phyloP scores from a whole-genome alignment of 2,888 invertebrate species.

The Drosophila meridiana region DNA sequence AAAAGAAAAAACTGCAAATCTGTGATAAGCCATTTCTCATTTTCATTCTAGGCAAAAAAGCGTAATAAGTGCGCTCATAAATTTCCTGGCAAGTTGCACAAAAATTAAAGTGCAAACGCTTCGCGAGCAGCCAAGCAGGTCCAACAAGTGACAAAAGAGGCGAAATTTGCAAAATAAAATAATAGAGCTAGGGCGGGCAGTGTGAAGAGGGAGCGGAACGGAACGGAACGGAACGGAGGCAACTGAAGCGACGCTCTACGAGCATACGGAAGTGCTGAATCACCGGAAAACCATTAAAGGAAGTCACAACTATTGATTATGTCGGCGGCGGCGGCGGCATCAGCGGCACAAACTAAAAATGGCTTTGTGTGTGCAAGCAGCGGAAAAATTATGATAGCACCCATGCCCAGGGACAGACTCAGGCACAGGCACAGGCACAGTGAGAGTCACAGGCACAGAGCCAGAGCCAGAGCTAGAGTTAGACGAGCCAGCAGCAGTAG shows the following conservation, averaged over 20 bases:
- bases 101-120: slow-evolving; percentile 59
- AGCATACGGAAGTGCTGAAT: slow-evolving; percentile 74
- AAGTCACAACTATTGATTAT: slow-evolving; percentile 82
- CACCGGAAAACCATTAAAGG: slow-evolving; percentile 82
- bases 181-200: slow-evolving; percentile 37
- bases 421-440: neutral
- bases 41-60: slow-evolving; percentile 31
- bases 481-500: slow-evolving; percentile 23
- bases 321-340: slow-evolving; percentile 66
- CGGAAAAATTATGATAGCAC: slow-evolving; percentile 72
- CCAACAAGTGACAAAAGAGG: slow-evolving; percentile 69
- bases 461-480: neutral
- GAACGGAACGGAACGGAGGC: neutral
- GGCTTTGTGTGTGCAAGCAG: slow-evolving; percentile 69
- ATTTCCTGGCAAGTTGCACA: slow-evolving; percentile 33
- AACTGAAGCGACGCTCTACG: slow-evolving; percentile 16
- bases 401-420: slow-evolving; percentile 31
- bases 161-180: slow-evolving; percentile 64
- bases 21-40: slow-evolving; percentile 44
- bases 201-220: slow-evolving; percentile 23
- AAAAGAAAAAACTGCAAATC: slow-evolving; percentile 54
- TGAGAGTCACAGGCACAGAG: neutral
- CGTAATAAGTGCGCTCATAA: slow-evolving; percentile 53
- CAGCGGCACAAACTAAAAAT: slow-evolving; percentile 63
- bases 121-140: slow-evolving; percentile 40